These are phyloP conservation scores for Myotis lucifugus DNA, from an alignment of 2,113 vertebrate species.

Conservation along the genomic window DNA sequence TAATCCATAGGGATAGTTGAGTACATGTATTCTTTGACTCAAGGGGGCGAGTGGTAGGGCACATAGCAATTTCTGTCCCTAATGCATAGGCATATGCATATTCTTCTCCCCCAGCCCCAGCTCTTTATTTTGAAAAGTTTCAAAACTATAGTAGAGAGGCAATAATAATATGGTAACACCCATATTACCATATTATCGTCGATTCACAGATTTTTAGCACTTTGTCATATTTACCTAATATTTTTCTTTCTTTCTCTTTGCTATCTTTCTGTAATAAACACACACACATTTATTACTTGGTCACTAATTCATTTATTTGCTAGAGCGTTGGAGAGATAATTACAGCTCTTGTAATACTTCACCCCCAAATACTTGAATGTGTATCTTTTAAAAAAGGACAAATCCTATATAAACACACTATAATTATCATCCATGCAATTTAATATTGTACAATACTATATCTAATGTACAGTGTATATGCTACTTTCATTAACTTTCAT, in stretches of 20 bases:
- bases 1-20: background rate
- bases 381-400: background rate
- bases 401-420: background rate
- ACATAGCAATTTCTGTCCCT: background rate
- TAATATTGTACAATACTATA: background rate
- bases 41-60: background rate
- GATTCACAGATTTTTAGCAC: background rate
- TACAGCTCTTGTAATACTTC: background rate
- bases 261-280: background rate
- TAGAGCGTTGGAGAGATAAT: conserved; percentile 10
- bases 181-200: background rate
- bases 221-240: background rate
- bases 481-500: background rate
- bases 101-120: background rate
- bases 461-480: background rate
- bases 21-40: background rate
- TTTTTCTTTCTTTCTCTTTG: background rate
- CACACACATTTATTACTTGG: background rate
- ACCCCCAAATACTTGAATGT: background rate
- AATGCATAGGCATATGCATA: background rate
- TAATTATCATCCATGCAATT: background rate
- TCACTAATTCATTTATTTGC: background rate
- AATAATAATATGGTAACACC: background rate
- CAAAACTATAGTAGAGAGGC: background rate
- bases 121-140: conserved; percentile 15